phyloP scores from a whole-genome alignment of 2,888 invertebrate genomes.

The Altica lythri region DNA sequence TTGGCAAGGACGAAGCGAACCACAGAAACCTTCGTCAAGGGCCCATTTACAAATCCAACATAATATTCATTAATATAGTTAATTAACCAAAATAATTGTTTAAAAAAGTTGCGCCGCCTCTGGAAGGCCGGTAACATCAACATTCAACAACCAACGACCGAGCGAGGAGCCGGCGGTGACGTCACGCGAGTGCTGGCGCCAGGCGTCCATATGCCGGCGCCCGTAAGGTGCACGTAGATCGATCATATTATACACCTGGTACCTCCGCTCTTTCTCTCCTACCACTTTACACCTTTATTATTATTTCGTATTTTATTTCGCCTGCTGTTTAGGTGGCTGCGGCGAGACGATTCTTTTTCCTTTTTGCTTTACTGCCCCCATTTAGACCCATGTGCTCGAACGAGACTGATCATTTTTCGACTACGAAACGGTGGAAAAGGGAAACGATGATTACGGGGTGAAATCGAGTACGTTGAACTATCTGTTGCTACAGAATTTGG shows the following conservation, averaged over 20 bases:
- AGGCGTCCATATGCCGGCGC: conserved; percentile 54
- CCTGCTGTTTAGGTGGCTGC: conserved; percentile 4
- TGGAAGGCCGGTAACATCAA: conserved; percentile 1
- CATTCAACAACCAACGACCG: conserved; percentile 7
- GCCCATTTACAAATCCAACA: too few species aligned
- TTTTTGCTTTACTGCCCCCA: neutral
- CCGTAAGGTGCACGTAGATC: conserved; percentile 53
- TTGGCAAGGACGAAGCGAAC: too few species aligned
- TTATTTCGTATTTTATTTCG: conserved; percentile 2
- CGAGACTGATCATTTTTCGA: conserved; percentile 1
- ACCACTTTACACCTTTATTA: conserved; percentile 1
- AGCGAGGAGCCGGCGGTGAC: conserved; percentile 40
- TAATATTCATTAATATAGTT: too few species aligned
- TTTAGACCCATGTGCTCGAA: neutral
- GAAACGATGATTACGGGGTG: too few species aligned
- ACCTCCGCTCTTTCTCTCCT: conserved; percentile 18
- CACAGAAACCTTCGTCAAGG: too few species aligned
- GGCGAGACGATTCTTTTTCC: neutral
- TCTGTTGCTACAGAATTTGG: too few species aligned
- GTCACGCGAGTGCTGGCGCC: conserved; percentile 50
- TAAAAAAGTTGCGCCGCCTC: too few species aligned
- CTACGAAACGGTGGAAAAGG: too few species aligned
- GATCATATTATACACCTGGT: conserved; percentile 44
- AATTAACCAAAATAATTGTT: too few species aligned
- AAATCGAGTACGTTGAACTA: too few species aligned